Base-by-base conservation (phyloP, 2,888 invertebrate species). In the Hypomecis atomaria region DNA sequence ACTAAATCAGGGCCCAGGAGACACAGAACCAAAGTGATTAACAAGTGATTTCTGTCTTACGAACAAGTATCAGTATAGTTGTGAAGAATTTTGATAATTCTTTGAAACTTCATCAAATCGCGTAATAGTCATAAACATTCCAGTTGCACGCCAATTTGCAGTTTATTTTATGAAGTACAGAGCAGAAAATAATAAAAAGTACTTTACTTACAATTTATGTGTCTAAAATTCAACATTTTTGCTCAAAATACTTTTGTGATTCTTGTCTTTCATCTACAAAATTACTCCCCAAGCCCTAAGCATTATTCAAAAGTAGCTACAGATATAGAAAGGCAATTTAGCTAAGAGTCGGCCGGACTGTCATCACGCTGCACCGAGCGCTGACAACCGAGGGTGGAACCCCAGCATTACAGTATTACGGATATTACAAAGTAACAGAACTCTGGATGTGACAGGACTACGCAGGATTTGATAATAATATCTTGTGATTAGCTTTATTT, bases 331-430 rank as follows among this genome's bases (percentile, higher is more conserved):
- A 85, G 85, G 82, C 80, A 89, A 88, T 90, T 85, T 80, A 75
- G 80, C 83, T 88, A 85, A 89, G 82, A 86, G 83, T 67, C 69
- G 62, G 55, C 52, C 67, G 79, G 70, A 71, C 68, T 71, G 71
- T 70, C 72, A 74, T 71, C 74, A 55, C 64, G 61, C 75, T 77
- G 77, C 81, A 78, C 77, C 40, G 43, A 8, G 42, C 77, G 76
- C 65, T 66, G 82, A 81, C 82, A 74, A 68, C 64, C 72, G 74
- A 62, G 72, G 50, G 64, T 47, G 44, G 43, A 47, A 63, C 68
- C 67, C 70, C 57, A 53, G 49, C 67, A 59, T 63, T 65, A 63
- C 57, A 53, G 49, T 66, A 59, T 63, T 65, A 63, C 55, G 56
- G 64, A 65, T 72, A 62, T 69, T 63, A 59, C 64, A 68, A 49